Evolutionary conservation across 2,113 vertebrate species (phyloP).

Genomic region (Uria lomvia): DNA sequence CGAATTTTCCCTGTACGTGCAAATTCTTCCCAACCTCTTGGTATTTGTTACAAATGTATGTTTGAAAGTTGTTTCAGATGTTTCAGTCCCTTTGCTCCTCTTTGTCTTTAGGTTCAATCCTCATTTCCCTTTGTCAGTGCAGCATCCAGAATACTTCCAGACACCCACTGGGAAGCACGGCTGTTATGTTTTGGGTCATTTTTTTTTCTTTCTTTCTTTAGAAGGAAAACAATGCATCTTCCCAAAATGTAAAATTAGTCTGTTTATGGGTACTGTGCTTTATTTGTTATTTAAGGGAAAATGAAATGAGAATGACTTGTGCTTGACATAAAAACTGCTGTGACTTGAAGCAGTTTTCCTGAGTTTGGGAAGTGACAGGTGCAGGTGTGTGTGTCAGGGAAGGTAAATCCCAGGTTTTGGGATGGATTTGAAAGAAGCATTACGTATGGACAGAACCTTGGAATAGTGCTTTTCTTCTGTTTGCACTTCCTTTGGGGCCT

Average conservation of each 20-base stretch:
- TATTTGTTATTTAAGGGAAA: background rate
- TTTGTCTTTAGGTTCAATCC: constrained; percentile 19
- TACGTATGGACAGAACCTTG: background rate
- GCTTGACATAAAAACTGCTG: background rate
- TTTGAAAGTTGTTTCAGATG: constrained; percentile 34
- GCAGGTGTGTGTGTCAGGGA: background rate
- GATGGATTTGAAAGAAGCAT: background rate
- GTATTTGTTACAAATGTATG: background rate
- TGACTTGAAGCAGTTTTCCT: background rate
- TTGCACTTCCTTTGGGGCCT: background rate
- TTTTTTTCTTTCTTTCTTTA: background rate
- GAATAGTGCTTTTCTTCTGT: background rate
- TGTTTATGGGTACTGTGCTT: background rate
- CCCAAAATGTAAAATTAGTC: background rate
- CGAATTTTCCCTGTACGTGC: background rate
- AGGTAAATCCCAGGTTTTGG: background rate
- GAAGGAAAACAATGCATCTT: background rate
- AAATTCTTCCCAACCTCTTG: background rate
- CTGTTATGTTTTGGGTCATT: background rate
- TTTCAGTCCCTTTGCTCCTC: constrained; percentile 22
- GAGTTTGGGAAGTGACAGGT: background rate
- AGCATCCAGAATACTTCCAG: constrained; percentile 4
- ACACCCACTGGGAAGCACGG: background rate
- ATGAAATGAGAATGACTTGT: background rate
- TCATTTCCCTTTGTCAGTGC: background rate